Evolutionary conservation across 2,113 vertebrate species (phyloP).

Genomic region (Triplophysa tibetana): DNA sequence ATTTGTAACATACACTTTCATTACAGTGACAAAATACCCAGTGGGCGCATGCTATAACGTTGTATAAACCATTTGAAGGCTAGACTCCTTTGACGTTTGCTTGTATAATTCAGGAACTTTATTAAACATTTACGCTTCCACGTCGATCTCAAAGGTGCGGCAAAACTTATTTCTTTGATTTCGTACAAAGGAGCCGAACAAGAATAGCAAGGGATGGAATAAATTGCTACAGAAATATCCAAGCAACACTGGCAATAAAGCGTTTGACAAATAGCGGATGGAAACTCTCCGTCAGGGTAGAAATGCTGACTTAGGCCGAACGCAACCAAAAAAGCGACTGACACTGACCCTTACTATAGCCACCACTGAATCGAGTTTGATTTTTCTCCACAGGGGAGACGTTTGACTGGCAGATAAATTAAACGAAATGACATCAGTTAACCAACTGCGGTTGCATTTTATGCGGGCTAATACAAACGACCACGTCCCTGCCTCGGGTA

Average conservation of each 20-base stretch:
- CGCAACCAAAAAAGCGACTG: background rate
- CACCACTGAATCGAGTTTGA: constrained; percentile 18
- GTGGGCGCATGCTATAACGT: background rate
- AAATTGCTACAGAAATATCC: constrained; percentile 24
- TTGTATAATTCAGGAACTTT: constrained; percentile 17
- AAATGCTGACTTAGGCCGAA: constrained; percentile 5
- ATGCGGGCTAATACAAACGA: background rate
- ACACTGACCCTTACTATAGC: constrained; percentile 15
- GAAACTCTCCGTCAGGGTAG: background rate
- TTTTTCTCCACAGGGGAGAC: constrained; percentile 23
- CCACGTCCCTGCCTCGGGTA: background rate
- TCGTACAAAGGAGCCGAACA: background rate
- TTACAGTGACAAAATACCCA: background rate
- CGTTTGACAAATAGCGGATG: constrained; percentile 13
- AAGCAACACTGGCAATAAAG: background rate
- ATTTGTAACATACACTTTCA: background rate
- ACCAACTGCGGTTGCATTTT: background rate
- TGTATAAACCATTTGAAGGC: constrained; percentile 10
- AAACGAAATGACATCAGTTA: constrained; percentile 38
- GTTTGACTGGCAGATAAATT: constrained; percentile 48
- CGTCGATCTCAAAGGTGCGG: constrained; percentile 5
- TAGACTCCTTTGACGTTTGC: background rate
- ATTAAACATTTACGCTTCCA: constrained; percentile 35
- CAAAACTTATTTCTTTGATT: constrained; percentile 17
- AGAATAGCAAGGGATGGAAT: constrained; percentile 17